phyloP scores from a whole-genome alignment of 1,140 invertebrate species.

The Venustaconcha ellipsiformis region DNA sequence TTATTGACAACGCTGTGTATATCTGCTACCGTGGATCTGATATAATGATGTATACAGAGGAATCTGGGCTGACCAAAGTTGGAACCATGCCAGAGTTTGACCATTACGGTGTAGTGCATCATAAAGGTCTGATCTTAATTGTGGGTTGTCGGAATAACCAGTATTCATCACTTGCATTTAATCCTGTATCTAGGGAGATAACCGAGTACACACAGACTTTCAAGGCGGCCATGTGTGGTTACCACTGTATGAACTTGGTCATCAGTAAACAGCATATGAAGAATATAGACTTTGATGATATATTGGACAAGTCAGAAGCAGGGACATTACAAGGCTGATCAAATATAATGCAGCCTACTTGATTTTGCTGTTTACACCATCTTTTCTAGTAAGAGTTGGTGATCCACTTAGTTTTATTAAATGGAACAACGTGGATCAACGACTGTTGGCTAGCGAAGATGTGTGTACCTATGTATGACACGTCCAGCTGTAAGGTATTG shows the following conservation, averaged over 20 bases:
- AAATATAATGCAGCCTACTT: too few species aligned
- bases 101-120: conserved; percentile 25
- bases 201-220: conserved; percentile 16
- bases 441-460: too few species aligned
- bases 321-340: too few species aligned
- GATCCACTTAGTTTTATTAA: too few species aligned
- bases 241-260: conserved; percentile 18
- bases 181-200: conserved; percentile 17
- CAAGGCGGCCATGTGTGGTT: conserved; percentile 30
- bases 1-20: conserved; percentile 27
- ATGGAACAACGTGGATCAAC: too few species aligned
- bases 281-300: neutral
- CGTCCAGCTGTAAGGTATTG: too few species aligned
- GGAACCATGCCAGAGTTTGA: conserved; percentile 29
- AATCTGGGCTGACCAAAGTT: conserved; percentile 1
- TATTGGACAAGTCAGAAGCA: too few species aligned
- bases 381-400: too few species aligned
- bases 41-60: conserved; percentile 22
- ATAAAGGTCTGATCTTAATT: conserved; percentile 26
- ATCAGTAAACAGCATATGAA: conserved; percentile 25
- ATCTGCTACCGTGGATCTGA: conserved; percentile 27
- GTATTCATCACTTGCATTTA: conserved; percentile 22
- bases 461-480: too few species aligned
- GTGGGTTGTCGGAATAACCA: conserved; percentile 29
- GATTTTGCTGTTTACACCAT: too few species aligned